Evolutionary conservation across 2,113 vertebrate species (phyloP), one percentile per base, ranked within the genome.

Genomic region (Carassius gibelio): DNA sequence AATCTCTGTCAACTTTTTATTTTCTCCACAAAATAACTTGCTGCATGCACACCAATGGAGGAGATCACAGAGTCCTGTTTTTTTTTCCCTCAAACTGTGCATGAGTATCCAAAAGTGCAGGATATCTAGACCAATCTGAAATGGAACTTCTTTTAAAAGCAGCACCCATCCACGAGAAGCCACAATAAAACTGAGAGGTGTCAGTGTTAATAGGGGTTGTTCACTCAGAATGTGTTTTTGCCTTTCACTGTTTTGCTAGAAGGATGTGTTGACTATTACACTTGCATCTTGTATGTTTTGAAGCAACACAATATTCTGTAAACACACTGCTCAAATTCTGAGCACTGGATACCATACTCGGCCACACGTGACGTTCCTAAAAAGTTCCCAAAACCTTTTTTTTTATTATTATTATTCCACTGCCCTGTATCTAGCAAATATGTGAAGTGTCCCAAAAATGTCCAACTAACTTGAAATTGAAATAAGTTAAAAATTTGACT

Each of bases 11-110:
- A 62, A 45, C 55, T 62, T 83, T 34, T 79, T 26, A 59, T 23
- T 68, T 84, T 75, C 21, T 38, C 61, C 72, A 75, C 68, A n/a
- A 75, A 64, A 82, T 42, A 75, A 21, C n/a, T 23, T 17, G 8
- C 50, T 57, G 66, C 69, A 52, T 83, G n/a, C 50, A 83, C 19
- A 9, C 61, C 45, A 38, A 75, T 55, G 23, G 15, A 45, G 23
- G 23, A 23, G 74, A 52, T 87, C 79, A 79, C 9, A 66, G 66
- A 86, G 48, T 82, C 59, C 84, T 86, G 45, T 64, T 82, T 72
- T 87, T 85, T 86, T 64, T 30, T 26, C 26, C 48, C 79, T 77
- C 71, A 74, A 72, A 72, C 19, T 42, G 36, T 72, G 15, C 3
- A 36, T 1, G 15, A 36, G 14, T 45, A 21, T 42, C 69, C 3